Conservation (phyloP, 2,113 vertebrate genomes). For the Tragulus kanchil region DNA sequence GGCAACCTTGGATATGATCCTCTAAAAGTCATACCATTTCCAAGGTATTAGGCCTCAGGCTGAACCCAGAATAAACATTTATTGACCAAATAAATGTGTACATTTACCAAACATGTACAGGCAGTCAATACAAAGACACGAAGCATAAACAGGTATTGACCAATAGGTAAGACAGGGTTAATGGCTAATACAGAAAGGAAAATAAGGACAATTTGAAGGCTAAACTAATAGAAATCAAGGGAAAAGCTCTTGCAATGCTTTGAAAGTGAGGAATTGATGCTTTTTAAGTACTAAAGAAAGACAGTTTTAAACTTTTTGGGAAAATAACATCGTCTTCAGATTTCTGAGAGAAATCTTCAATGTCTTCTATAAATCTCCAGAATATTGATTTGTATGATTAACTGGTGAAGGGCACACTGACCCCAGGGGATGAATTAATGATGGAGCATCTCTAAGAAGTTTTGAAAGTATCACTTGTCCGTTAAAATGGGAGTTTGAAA, state of each 20-base stretch:
- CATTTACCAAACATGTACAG: neutral
- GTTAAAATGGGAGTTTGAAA: constrained; percentile 51
- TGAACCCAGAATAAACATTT: neutral
- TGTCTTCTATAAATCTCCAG: neutral
- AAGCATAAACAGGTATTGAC: neutral
- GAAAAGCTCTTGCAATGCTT: neutral
- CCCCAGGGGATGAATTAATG: constrained; percentile 54
- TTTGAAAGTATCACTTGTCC: constrained; percentile 36
- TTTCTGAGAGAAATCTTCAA: constrained; percentile 6
- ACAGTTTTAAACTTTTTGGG: neutral
- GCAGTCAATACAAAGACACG: neutral
- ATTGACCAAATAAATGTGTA: neutral
- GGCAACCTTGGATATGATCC: neutral
- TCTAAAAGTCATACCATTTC: neutral
- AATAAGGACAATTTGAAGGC: neutral
- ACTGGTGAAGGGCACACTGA: constrained; percentile 1
- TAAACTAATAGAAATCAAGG: constrained; percentile 3
- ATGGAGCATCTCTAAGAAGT: constrained; percentile 38
- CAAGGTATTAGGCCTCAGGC: neutral
- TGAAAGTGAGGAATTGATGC: neutral
- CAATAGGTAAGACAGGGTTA: neutral
- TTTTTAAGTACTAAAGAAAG: neutral
- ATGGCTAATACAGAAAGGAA: neutral
- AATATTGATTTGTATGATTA: constrained; percentile 49
- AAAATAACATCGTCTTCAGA: neutral